Base-by-base conservation (phyloP, 1,140 invertebrate species). In the Drosophila parabipectinata region DNA sequence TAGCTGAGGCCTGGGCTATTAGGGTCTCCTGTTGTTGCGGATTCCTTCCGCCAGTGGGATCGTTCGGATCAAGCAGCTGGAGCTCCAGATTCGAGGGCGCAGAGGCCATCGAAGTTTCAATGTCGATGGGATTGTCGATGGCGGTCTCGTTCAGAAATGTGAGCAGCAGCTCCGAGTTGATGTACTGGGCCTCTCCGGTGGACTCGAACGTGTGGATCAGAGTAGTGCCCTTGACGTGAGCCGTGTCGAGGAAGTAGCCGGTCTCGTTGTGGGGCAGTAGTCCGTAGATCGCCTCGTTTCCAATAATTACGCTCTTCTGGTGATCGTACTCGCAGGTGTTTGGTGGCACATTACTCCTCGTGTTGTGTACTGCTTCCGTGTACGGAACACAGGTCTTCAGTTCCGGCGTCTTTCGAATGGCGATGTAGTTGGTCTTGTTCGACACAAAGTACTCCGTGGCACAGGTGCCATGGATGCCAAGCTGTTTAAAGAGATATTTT, bases 121-220 rank as follows among this genome's bases (percentile, higher is more conserved):
- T 85, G 50, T 90, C 77, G 12, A 91, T 91, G 14, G 76, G 57
- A 66, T 91, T 92, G 37, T 89, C 87, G 14, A 92, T 87, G 4
- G 74, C 51, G 0, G 84, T 72, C 72, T 92, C 91, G 32, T 79
- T 85, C 5, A 77, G 61, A 30, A 92, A 92, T 44, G 90, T 92
- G 0, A 92, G 76, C 41, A 83, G 24, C 12, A 92, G 41, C 74
- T 92, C 91, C 10, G 91, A 92, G 57, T 84, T 90, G 2, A 92
- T 90, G 28, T 67, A 90, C 51, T 92, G 91, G 0, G 91, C 90
- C 54, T 92, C 91, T 4, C 91, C 91, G 7, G 91, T 92, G 1
- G 91, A 92, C 55, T 92, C 91, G 26, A 92, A 92, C 9, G 91
- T 92, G 44, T 92, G 91, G 44, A 92, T 78, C 12, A 92, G 51